Conservation (phyloP, 2,888 invertebrate species). For the Sceliomorpha sp. region DNA sequence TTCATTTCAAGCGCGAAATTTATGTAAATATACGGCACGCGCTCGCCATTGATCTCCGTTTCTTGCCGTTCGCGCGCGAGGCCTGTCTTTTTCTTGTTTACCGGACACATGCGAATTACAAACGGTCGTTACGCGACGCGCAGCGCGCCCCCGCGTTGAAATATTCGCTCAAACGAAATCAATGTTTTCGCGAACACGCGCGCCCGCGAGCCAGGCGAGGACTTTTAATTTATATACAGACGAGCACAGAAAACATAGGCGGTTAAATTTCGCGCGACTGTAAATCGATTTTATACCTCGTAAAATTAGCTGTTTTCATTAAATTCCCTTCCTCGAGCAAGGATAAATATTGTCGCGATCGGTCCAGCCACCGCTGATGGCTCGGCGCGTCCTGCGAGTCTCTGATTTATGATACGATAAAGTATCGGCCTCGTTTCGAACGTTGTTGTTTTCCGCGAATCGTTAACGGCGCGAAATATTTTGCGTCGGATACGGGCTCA, state of each 20-base stretch:
- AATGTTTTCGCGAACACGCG: constrained; percentile 1
- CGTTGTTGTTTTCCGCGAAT: background rate
- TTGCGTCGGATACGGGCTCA: no score
- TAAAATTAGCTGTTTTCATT: constrained; percentile 63
- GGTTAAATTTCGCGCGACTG: constrained; percentile 5
- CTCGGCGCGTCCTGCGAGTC: constrained; percentile 47
- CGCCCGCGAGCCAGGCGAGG: background rate
- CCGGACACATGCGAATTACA: no score
- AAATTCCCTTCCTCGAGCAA: constrained; percentile 35
- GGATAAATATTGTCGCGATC: constrained; percentile 49
- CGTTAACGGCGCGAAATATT: constrained; percentile 13
- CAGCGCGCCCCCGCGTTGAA: background rate
- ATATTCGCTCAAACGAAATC: background rate
- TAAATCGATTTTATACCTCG: constrained; percentile 58
- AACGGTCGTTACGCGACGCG: background rate
- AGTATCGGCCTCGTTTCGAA: constrained; percentile 50
- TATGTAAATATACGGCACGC: no score
- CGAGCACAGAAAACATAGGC: constrained; percentile 1
- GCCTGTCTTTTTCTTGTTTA: no score
- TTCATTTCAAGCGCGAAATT: no score
- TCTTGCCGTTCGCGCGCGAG: no score
- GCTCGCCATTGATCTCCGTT: no score
- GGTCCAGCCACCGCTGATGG: constrained; percentile 30
- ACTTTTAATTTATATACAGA: constrained; percentile 2
- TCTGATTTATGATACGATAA: constrained; percentile 59